Base-by-base conservation (phyloP, 2,888 invertebrate species). In the Thymelicus sylvestris region DNA sequence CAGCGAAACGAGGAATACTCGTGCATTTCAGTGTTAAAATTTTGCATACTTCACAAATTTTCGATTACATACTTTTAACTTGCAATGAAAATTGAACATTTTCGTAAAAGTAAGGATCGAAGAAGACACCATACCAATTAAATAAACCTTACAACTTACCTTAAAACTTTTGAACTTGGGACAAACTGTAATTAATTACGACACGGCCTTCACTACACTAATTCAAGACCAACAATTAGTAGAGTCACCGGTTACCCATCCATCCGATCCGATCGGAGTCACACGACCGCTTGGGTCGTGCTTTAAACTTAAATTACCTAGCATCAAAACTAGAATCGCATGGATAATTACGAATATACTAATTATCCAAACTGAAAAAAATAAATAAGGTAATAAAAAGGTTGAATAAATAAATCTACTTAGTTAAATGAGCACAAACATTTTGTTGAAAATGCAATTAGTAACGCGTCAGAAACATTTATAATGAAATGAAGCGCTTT, bases 401-500 rank as follows among this genome's bases (percentile, higher is more conserved):
- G 19, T 57, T 12, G 44, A 61, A 48, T 63, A 61, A 61, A 48
- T 63, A 31, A 31, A 48, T 63, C 13, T 7, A 48, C 13, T 47
- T 47, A 31, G 48, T 24, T 31, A 24, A 57, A 57, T 57, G 13
- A 57, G 13, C 6, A 31, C 48, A 63, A 61, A 44, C 61, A 62
- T 67, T 61, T 67, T 38, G 48, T 61, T 38, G 41, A 67, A 67
- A 61, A 44, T 52, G 52, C 61, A 67, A 67, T 62, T 44, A 67
- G 61, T 50, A 44, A 67, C 62, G 44, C 50, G 61, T 63, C 41
- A 47, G 52, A 67, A 24, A 63, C 68, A 55, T 55, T 55, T 41
- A 57, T 68, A 68, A 68, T 68, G 61, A 67, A 67, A 67, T 52
- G 61, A 67, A 62, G 52, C 61, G 62, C 68, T 63, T 62, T 68